These are phyloP conservation scores for Chlorops oryzae DNA, from an alignment of 1,140 invertebrate species.

Conservation along the genomic window DNA sequence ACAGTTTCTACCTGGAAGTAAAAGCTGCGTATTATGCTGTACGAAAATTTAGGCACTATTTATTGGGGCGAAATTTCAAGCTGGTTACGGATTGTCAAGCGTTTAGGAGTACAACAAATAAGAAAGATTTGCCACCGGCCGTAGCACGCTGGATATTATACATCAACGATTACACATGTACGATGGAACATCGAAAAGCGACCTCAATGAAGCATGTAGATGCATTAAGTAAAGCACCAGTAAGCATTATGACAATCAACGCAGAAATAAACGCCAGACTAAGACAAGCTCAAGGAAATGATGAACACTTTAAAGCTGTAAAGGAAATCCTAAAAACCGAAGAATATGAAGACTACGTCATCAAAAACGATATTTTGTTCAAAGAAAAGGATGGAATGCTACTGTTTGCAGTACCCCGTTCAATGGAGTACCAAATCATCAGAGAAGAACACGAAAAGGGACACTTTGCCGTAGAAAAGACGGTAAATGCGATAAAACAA, in stretches of 20 bases:
- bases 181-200: slow-evolving; percentile 18
- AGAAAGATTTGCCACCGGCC: slow-evolving; percentile 21
- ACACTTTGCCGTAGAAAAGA: slow-evolving; percentile 44
- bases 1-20: slow-evolving; percentile 28
- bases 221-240: slow-evolving; percentile 40
- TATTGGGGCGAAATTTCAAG: slow-evolving; percentile 14
- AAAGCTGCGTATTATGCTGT: slow-evolving; percentile 24
- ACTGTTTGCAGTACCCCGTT: neutral
- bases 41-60: slow-evolving; percentile 23
- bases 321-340: neutral
- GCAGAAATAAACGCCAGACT: neutral
- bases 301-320: slow-evolving; percentile 1
- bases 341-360: neutral
- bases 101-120: slow-evolving; percentile 29
- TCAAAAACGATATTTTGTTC: slow-evolving; percentile 2
- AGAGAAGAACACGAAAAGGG: slow-evolving; percentile 22
- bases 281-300: neutral
- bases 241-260: slow-evolving; percentile 18
- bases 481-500: slow-evolving; percentile 33
- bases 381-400: slow-evolving; percentile 1
- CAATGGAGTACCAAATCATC: slow-evolving; percentile 8
- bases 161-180: slow-evolving; percentile 19
- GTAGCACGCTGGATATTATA: slow-evolving; percentile 15
- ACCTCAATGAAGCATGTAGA: slow-evolving; percentile 38
- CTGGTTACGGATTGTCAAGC: slow-evolving; percentile 32